phyloP scores from a whole-genome alignment of 1,140 invertebrate genomes.

The Asbolus verrucosus region DNA sequence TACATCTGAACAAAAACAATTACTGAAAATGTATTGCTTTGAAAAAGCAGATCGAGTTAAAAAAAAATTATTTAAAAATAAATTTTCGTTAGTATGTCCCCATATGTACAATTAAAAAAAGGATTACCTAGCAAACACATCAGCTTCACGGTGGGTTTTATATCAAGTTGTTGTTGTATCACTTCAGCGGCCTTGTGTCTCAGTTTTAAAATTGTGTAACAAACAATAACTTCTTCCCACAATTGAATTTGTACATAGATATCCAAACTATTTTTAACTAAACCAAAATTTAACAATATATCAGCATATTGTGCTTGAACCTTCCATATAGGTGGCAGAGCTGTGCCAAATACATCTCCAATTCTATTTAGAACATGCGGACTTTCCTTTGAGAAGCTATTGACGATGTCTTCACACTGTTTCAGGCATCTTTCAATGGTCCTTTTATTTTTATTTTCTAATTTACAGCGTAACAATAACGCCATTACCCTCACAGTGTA shows the following conservation, averaged over 20 bases:
- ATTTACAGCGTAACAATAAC: conserved; percentile 77
- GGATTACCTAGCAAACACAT: conserved; percentile 85
- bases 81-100: not conserved
- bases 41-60: too few relatives aligned
- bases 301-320: conserved; percentile 83
- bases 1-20: too few relatives aligned
- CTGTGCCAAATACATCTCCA: conserved; percentile 73
- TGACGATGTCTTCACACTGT: conserved; percentile 86
- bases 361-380: conserved; percentile 67
- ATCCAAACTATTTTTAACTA: conserved; percentile 88
- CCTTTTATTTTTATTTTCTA: conserved; percentile 81
- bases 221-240: conserved; percentile 95
- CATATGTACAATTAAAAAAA: not conserved
- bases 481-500: conserved; percentile 80
- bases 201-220: conserved; percentile 86
- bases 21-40: too few relatives aligned
- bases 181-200: conserved; percentile 92
- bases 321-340: conserved; percentile 79
- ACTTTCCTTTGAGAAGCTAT: conserved; percentile 67
- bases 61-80: too few relatives aligned
- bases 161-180: conserved; percentile 83
- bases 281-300: conserved; percentile 82
- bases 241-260: conserved; percentile 82
- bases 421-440: conserved; percentile 88
- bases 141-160: conserved; percentile 85